Percentiles rank a stretch among this genome's conserved stretches.
phyloP scores from a whole-genome alignment of 2,888 invertebrate species.

The Mactromeris polynyma region DNA sequence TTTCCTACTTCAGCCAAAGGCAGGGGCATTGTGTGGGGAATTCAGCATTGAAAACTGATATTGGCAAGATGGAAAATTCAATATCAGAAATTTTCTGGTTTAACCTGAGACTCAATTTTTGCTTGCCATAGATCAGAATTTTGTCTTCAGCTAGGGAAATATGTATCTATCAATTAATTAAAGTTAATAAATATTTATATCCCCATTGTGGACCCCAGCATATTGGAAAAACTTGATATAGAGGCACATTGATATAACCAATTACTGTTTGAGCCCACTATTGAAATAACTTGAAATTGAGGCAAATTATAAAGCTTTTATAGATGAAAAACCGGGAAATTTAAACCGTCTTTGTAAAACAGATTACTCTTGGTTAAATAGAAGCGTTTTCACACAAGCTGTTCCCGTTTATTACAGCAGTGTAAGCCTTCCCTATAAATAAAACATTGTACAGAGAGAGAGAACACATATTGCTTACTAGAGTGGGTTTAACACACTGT shows the following conservation, averaged over 20 bases:
- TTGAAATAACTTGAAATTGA: constrained; percentile 68
- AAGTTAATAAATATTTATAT: constrained; percentile 16
- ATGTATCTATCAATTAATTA: constrained; percentile 16
- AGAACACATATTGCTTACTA: constrained; percentile 8
- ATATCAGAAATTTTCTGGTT: constrained; percentile 12
- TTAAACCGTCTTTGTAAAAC: constrained; percentile 50
- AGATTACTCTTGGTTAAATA: constrained; percentile 24
- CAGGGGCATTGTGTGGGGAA: constrained; percentile 42
- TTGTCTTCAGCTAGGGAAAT: constrained; percentile 12
- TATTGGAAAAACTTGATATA: constrained; percentile 50
- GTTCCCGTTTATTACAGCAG: constrained; percentile 20
- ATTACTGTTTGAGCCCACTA: constrained; percentile 56
- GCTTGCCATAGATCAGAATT: constrained; percentile 13
- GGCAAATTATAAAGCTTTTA: constrained; percentile 63
- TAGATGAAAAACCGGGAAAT: constrained; percentile 61
- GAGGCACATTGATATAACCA: constrained; percentile 60
- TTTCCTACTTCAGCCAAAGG: constrained; percentile 63
- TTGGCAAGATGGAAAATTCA: constrained; percentile 20
- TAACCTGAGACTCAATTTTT: not conserved
- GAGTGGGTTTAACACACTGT: not conserved
- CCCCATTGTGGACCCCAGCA: constrained; percentile 43
- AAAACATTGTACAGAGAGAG: constrained; percentile 38
- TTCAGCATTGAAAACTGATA: constrained; percentile 9
- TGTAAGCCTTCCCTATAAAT: constrained; percentile 48
- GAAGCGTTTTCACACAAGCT: constrained; percentile 11